Conservation (phyloP, 2,797 vertebrate genomes). For the Anguilla obscura region DNA sequence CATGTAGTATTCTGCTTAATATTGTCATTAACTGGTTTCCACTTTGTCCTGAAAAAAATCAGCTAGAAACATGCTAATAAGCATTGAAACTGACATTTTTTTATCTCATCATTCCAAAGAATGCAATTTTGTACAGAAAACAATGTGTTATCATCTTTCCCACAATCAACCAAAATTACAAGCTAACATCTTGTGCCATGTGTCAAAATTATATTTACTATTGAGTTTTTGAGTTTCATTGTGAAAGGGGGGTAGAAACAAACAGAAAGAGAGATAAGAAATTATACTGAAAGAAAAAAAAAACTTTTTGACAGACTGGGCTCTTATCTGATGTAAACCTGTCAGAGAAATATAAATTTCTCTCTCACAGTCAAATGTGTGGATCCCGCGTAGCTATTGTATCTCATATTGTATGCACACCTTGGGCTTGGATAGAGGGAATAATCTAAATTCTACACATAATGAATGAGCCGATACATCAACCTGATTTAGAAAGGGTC, state of each 20-base stretch:
- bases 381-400: background rate
- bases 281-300: background rate
- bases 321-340: background rate
- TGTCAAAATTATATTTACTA: conserved; percentile 10
- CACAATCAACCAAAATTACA: conserved; percentile 17
- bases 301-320: too few species aligned
- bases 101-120: background rate
- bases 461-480: background rate
- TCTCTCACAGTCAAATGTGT: conserved; percentile 2
- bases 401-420: background rate
- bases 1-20: background rate
- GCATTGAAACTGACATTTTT: too few species aligned
- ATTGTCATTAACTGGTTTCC: background rate
- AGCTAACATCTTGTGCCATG: background rate
- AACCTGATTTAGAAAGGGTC: background rate
- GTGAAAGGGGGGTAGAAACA: background rate
- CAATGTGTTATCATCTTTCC: conserved; percentile 1
- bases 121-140: background rate
- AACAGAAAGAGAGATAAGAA: background rate
- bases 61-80: background rate
- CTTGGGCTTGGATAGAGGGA: background rate
- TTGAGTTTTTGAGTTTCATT: conserved; percentile 9
- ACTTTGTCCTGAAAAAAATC: background rate
- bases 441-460: background rate
- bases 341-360: background rate